These are phyloP conservation scores for Anser brachyrhynchus DNA, from an alignment of 2,113 vertebrate genomes.

Conservation along the genomic window DNA sequence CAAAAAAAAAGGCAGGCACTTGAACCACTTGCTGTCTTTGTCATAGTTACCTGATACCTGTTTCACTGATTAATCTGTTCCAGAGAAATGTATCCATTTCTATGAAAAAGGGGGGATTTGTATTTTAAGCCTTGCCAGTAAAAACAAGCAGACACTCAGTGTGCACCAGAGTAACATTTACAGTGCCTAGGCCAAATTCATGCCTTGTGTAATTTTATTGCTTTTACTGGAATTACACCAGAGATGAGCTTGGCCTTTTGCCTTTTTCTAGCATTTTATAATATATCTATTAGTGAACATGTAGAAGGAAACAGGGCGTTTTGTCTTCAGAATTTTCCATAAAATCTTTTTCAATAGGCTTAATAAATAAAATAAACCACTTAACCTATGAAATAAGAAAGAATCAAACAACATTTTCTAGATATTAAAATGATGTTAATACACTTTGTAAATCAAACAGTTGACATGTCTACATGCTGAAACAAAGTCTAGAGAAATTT, in stretches of 20 bases:
- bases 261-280: slow-evolving; percentile 65
- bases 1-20: background rate
- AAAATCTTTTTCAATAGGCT: slow-evolving; percentile 38
- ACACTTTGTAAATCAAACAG: slow-evolving; percentile 28
- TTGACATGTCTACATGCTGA: slow-evolving; percentile 46
- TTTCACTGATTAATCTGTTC: slow-evolving; percentile 61
- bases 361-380: slow-evolving; percentile 43
- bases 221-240: slow-evolving; percentile 73
- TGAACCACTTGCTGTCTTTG: slow-evolving; percentile 8
- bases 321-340: slow-evolving; percentile 48
- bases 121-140: slow-evolving; percentile 46
- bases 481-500: slow-evolving; percentile 47
- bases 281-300: slow-evolving; percentile 57
- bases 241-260: slow-evolving; percentile 61
- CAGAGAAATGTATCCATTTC: slow-evolving; percentile 40
- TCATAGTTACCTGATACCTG: slow-evolving; percentile 66
- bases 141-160: slow-evolving; percentile 56
- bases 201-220: slow-evolving; percentile 73
- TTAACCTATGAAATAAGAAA: slow-evolving; percentile 51
- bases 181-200: slow-evolving; percentile 71
- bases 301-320: slow-evolving; percentile 35
- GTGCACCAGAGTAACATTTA: slow-evolving; percentile 71
- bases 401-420: background rate
- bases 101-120: slow-evolving; percentile 25
- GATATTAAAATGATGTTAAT: slow-evolving; percentile 62